Base-by-base conservation (phyloP, 2,113 vertebrate genomes). In the Perccottus glenii region DNA sequence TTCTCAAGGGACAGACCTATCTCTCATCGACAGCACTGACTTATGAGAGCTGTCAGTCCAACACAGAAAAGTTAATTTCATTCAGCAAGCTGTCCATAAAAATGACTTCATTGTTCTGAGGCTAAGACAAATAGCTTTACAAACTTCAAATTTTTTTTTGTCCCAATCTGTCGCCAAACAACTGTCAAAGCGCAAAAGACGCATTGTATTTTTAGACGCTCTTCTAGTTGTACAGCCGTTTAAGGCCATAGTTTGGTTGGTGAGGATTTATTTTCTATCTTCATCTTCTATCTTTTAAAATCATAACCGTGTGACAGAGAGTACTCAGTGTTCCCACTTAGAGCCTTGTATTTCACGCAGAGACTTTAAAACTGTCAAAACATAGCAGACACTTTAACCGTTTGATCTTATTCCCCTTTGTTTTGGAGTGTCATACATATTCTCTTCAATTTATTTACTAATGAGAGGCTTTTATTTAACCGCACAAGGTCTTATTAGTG, bases 31-130 rank as follows among this genome's bases (percentile, higher is more conserved):
- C 84, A 78, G 80, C 75, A 58, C 68, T 72, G 74, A 77, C 74
- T 82, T 81, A 87, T 78, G 74, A 75, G 73, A 85, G 84, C 84
- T 84, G 87, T 85, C 84, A 87, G 63, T 88, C 82, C 74, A 63
- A 62, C 73, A 78, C 61, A 55, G 48, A 49, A 78, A 70, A 73
- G 66, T 75, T 76, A 51, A 60, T 80, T 66, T 68, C 60, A 72
- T 43, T 78, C 47, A 2, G 55, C 68, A 65, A 77, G 74, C 49
- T 61, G 49, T 62, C 75, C 63, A 60, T 35, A 63, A 70, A n/a
- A 78, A 61, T 47, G 11, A 66, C 60, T 27, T 14, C 59, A 82
- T 82, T 82, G 79, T 88, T 84, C 60, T 10, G 60, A 53, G 16
- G 61, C 65, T 11, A 48, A 71, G 60, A 82, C 73, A 71, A 82